A percentile compares a stretch with the other conserved stretches of the same genome.
phyloP scores from a whole-genome alignment of 2,888 invertebrate genomes.

The Conomelus anceps region DNA sequence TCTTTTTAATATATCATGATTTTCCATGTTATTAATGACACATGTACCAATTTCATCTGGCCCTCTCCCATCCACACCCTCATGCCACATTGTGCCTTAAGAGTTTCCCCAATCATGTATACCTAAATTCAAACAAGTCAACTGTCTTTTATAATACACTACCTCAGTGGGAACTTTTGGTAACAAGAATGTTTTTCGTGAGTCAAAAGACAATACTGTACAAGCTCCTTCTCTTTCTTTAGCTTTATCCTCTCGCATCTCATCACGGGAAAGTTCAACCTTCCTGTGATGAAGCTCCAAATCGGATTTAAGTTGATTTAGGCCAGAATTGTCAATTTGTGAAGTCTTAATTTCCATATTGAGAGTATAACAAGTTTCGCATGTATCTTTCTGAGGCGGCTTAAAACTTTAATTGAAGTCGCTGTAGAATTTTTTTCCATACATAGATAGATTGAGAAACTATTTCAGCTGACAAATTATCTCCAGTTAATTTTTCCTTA shows the following conservation, averaged over 20 bases:
- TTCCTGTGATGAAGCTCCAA: conserved; percentile 4
- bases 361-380: neutral
- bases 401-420: conserved; percentile 1
- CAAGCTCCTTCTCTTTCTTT: neutral
- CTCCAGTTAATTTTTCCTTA: neutral
- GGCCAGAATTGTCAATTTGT: neutral
- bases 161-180: conserved; percentile 8
- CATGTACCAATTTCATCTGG: conserved; percentile 8
- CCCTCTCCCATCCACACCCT: conserved; percentile 2
- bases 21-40: neutral
- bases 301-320: neutral
- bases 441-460: neutral
- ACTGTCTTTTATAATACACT: conserved; percentile 9
- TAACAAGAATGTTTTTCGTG: conserved; percentile 1
- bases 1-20: neutral
- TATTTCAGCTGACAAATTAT: too few species aligned
- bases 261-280: neutral
- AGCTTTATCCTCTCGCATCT: neutral
- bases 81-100: conserved; percentile 5
- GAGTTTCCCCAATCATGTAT: conserved; percentile 1
- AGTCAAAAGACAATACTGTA: conserved; percentile 1
- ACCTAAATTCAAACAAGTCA: conserved; percentile 1
- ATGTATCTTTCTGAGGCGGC: neutral
- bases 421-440: neutral
- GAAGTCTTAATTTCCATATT: neutral